Base-by-base conservation (phyloP, 1,140 invertebrate genomes). In the Cyclina sinensis region DNA sequence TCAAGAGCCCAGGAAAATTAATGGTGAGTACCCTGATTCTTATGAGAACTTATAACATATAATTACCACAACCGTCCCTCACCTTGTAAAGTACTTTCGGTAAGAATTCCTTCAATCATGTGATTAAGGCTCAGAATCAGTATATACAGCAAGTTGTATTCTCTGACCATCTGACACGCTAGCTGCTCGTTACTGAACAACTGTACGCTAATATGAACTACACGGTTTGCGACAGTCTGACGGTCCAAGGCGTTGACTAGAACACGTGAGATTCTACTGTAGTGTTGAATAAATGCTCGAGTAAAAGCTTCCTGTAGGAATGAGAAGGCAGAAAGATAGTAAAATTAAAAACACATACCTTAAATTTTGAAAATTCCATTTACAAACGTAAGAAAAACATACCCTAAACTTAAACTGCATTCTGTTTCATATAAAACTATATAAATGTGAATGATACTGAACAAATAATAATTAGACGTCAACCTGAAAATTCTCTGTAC, bases 121-220 rank as follows among this genome's bases (percentile, higher is more conserved):
- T 98, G 97, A 89, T 98, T 98, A 14, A 99, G 96, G 91, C 98
- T 98, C 35, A 98, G 97, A 73, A 99, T 98, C 97, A 99, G 99
- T 0, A 99, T 98, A 94, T 99, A 98, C 27, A 99, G 96, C 37
- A 99, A 96, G 92, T 98, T 97, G 57, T 98, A 96, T 91, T 99
- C 97, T 91, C 99, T 97, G 16, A 98, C 98, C 97, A 99, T 99
- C 93, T 97, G 97, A 27, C 98, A 96, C 0, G 99, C 98, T 7
- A 99, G 95, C 48, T 97, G 97, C 96, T 99, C 98, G 94, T 99
- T 99, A 89, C 98, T 98, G 95, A 99, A 99, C 62, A 99, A 95
- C 95, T 98, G 99, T 3, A 99, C 99, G 94, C 98, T 99, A 94
- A 99, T 99, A 95, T 99, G 99, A 0, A 99, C 99, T 5, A 99